Evolutionary conservation across 2,113 vertebrate species (phyloP).

Genomic region (Elephas maximus): DNA sequence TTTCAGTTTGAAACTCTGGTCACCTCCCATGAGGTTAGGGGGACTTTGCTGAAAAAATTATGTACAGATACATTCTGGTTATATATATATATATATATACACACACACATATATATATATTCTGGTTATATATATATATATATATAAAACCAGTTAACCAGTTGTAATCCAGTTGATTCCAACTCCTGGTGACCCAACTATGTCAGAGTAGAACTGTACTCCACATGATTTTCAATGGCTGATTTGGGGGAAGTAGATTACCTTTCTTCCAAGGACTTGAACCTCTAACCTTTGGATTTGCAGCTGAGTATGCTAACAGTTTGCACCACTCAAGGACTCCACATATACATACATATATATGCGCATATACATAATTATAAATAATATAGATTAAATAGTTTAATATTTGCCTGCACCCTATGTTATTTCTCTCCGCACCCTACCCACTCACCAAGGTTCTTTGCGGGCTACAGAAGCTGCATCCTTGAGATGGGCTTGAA

Average conservation of each 20-base stretch:
- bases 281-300: not conserved
- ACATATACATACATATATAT: not conserved
- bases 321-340: not conserved
- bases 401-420: not conserved
- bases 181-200: no score
- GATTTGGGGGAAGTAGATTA: no score
- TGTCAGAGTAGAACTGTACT: no score
- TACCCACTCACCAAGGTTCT: not conserved
- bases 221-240: no score
- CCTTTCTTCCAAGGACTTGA: not conserved
- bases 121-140: no score
- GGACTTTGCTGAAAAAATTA: not conserved
- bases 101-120: no score
- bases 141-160: no score
- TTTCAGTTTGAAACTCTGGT: conserved; percentile 2
- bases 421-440: not conserved
- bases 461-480: not conserved
- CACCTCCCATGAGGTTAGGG: not conserved
- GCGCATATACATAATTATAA: no score
- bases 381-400: no score
- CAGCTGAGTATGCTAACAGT: not conserved
- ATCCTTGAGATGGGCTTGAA: conserved; percentile 15
- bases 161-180: no score
- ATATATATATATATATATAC: not conserved
- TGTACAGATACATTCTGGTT: not conserved